A percentile compares a stretch with the other conserved stretches of the same genome.
phyloP scores from a whole-genome alignment of 2,888 invertebrate species.

The Acanthosoma haemorrhoidale region DNA sequence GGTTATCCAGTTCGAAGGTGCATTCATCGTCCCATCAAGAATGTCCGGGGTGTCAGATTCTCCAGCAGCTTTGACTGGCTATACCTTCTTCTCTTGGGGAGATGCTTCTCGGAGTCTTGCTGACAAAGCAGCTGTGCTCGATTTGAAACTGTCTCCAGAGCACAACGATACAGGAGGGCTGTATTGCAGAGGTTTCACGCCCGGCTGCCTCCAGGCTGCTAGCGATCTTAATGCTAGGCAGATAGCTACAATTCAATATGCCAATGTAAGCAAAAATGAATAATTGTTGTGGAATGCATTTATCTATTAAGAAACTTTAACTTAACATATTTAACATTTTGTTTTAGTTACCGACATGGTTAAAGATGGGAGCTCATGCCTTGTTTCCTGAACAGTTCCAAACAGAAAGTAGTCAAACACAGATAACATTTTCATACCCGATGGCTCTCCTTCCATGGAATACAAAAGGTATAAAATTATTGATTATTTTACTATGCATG shows the following conservation, averaged over 20 bases:
- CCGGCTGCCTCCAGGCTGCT: conserved; percentile 42
- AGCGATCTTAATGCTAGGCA: conserved; percentile 43
- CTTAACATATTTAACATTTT: background rate
- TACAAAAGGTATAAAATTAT: conserved; percentile 40
- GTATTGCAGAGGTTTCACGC: conserved; percentile 39
- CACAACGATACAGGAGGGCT: conserved; percentile 11
- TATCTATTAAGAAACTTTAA: background rate
- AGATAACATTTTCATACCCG: conserved; percentile 39
- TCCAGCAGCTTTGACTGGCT: conserved; percentile 41
- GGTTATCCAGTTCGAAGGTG: conserved; percentile 43
- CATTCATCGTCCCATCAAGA: conserved; percentile 41
- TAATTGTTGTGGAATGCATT: background rate
- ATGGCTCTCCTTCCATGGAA: conserved; percentile 42
- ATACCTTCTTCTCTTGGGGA: conserved; percentile 42
- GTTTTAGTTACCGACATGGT: conserved; percentile 42
- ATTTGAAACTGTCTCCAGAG: conserved; percentile 39
- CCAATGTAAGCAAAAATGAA: conserved; percentile 40
- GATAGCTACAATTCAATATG: conserved; percentile 41
- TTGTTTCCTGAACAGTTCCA: conserved; percentile 42
- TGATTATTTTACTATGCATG: background rate
- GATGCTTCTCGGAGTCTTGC: conserved; percentile 38
- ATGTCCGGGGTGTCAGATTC: conserved; percentile 42
- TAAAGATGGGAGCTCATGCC: conserved; percentile 42
- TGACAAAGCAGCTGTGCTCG: conserved; percentile 41
- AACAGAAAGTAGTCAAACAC: conserved; percentile 41